Conservation (phyloP, 2,113 vertebrate genomes). For the Delphinus delphis region DNA sequence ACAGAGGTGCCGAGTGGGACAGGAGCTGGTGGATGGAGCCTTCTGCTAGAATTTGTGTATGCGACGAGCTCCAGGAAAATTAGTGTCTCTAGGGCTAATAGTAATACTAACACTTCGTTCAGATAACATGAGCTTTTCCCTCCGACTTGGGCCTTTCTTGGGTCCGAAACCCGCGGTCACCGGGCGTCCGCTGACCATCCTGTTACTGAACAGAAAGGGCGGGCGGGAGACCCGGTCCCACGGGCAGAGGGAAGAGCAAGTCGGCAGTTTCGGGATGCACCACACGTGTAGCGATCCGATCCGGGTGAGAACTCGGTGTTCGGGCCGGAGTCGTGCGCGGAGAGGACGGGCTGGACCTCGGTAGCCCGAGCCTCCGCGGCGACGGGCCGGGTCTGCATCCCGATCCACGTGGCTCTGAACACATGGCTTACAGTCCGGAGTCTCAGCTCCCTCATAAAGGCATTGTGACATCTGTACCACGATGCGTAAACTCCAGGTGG, state of each 20-base stretch:
- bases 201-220: not conserved
- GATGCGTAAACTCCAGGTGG: accelerated
- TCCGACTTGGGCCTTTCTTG: not conserved
- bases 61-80: not conserved
- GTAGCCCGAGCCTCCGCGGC: not conserved
- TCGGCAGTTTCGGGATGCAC: not conserved
- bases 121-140: not conserved
- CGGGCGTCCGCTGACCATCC: not conserved
- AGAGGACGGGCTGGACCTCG: accelerated
- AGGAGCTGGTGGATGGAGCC: not conserved
- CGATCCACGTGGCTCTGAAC: accelerated
- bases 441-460: accelerated
- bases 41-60: not conserved
- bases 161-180: not conserved
- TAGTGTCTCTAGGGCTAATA: not conserved
- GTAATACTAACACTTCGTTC: accelerated
- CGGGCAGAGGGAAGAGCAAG: not conserved
- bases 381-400: not conserved
- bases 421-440: accelerated
- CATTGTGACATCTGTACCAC: accelerated
- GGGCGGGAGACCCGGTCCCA: not conserved
- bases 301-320: accelerated
- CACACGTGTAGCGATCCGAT: accelerated
- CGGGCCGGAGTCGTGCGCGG: no score
- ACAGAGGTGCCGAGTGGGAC: no score